Evolutionary conservation across 1,140 invertebrate species (phyloP).

Genomic region (Ceratina australensis): DNA sequence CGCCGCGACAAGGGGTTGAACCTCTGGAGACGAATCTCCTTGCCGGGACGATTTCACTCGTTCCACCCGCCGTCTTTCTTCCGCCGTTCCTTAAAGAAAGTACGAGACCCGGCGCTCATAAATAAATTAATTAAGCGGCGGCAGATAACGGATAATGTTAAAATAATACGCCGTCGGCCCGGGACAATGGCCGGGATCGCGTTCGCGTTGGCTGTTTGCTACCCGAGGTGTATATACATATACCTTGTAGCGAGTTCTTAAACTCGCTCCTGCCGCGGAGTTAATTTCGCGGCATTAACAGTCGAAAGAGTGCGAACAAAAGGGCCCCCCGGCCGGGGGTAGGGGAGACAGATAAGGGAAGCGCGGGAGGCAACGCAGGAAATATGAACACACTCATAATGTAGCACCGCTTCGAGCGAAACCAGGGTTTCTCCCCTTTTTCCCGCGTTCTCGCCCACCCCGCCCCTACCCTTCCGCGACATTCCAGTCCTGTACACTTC

Average conservation of each 20-base stretch:
- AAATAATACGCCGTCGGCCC: constrained; percentile 70
- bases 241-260: constrained; percentile 70
- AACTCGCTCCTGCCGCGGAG: constrained; percentile 73
- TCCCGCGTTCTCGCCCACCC: constrained; percentile 20
- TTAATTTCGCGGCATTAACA: constrained; percentile 79
- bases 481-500: too few relatives aligned
- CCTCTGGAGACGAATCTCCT: constrained; percentile 62
- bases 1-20: constrained; percentile 67
- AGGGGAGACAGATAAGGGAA: constrained; percentile 74
- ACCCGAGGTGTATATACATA: constrained; percentile 47
- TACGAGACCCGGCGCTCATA: constrained; percentile 61
- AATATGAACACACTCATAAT: constrained; percentile 77
- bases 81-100: neutral
- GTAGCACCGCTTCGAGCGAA: constrained; percentile 53
- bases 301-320: constrained; percentile 80
- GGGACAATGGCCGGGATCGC: constrained; percentile 65
- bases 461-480: neutral
- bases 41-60: constrained; percentile 51
- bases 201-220: constrained; percentile 29
- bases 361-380: constrained; percentile 69
- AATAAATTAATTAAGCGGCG: constrained; percentile 77
- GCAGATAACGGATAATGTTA: constrained; percentile 75
- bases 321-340: constrained; percentile 71
- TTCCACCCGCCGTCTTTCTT: neutral
- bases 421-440: constrained; percentile 54